Conservation (phyloP, 1,140 invertebrate species). For the Solenopsis invicta region DNA sequence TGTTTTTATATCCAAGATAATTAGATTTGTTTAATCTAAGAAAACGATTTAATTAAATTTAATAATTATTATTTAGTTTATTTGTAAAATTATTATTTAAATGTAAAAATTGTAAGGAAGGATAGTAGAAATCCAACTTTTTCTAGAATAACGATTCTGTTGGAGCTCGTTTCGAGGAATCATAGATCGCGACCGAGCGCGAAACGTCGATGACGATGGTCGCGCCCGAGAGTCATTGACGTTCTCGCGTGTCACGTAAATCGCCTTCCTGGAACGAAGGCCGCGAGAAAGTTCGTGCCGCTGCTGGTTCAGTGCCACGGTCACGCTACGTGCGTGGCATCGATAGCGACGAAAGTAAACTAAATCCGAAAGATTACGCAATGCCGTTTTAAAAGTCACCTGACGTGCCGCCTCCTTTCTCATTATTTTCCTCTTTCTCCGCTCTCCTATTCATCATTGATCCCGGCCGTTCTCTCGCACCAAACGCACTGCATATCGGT, state of each 20-base stretch:
- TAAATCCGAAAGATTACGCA: conserved; percentile 84
- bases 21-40: too few species aligned
- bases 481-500: neutral
- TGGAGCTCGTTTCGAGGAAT: neutral
- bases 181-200: conserved; percentile 48
- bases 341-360: conserved; percentile 84
- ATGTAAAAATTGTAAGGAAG: neutral
- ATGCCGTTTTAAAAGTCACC: conserved; percentile 82
- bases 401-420: conserved; percentile 69
- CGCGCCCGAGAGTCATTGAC: conserved; percentile 68
- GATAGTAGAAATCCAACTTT: neutral
- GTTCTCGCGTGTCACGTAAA: conserved; percentile 78
- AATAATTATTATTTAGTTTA: too few species aligned
- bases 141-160: neutral
- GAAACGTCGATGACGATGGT: conserved; percentile 69
- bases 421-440: conserved; percentile 38
- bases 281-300: conserved; percentile 83
- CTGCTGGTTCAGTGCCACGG: conserved; percentile 84
- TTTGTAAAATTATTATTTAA: too few species aligned
- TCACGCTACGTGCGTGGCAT: conserved; percentile 84
- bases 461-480: neutral
- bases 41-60: too few species aligned
- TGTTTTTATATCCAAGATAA: too few species aligned
- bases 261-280: conserved; percentile 79
- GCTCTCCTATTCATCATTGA: neutral